These are phyloP conservation scores for Myripristis murdjan DNA, from an alignment of 2,797 vertebrate genomes.

Conservation along the genomic window DNA sequence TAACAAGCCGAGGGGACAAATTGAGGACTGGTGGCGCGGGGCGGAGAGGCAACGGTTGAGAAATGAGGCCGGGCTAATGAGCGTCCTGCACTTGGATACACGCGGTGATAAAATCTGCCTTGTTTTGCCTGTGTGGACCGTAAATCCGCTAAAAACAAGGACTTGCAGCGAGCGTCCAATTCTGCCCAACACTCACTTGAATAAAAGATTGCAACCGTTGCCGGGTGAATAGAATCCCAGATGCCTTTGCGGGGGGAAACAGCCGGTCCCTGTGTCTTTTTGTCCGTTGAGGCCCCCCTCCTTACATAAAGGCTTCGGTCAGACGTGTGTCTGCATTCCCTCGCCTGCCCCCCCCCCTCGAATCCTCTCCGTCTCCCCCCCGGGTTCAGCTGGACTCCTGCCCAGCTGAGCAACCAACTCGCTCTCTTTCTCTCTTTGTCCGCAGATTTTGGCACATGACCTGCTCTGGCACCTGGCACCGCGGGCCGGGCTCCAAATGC, in stretches of 20 bases:
- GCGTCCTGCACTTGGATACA: not conserved
- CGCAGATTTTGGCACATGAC: conserved; percentile 66
- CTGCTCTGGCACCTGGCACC: conserved; percentile 55
- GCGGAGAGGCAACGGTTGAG: not conserved
- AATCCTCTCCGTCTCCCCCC: conserved; percentile 12
- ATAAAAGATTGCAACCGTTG: conserved; percentile 56
- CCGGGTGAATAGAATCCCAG: conserved; percentile 66
- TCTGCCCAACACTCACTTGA: not conserved
- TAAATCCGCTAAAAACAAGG: conserved; percentile 6
- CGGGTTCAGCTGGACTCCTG: conserved; percentile 60
- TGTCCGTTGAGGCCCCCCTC: conserved; percentile 69
- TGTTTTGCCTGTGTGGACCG: not conserved
- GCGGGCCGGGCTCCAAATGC: conserved; percentile 61
- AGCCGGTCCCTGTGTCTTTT: conserved; percentile 74
- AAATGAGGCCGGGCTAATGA: not conserved
- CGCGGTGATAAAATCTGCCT: not conserved
- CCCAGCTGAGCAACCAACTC: conserved; percentile 68
- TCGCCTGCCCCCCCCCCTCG: conserved; percentile 16
- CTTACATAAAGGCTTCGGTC: conserved; percentile 71
- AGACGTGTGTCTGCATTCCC: conserved; percentile 78
- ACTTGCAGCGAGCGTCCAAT: conserved; percentile 34
- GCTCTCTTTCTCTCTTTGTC: conserved; percentile 77
- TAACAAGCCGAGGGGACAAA: conserved; percentile 16
- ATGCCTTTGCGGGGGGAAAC: conserved; percentile 65
- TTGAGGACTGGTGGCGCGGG: conserved; percentile 1